phyloP scores from a whole-genome alignment of 2,888 invertebrate species.

The Chloromyia formosa region DNA sequence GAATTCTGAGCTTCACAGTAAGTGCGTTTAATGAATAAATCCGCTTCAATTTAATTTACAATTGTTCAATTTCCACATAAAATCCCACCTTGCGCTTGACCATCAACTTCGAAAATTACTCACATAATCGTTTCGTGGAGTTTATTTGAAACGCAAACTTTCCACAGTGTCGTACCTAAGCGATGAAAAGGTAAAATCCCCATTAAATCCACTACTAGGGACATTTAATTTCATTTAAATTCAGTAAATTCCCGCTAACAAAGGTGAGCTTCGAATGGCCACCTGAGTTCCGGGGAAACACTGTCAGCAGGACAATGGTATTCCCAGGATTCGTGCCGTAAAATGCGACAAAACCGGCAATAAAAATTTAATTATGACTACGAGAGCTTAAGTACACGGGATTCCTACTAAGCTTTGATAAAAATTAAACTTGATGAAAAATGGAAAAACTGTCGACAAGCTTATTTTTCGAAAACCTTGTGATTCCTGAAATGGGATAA shows the following conservation, averaged over 20 bases:
- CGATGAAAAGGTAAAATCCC: conserved; percentile 10
- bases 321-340: not conserved
- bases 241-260: conserved; percentile 6
- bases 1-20: no score
- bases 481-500: no score
- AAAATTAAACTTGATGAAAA: no score
- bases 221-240: conserved; percentile 23
- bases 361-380: conserved; percentile 16
- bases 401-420: no score
- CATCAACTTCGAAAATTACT: not conserved
- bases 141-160: not conserved
- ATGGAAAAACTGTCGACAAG: no score
- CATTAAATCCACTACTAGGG: conserved; percentile 2
- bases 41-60: not conserved
- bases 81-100: not conserved
- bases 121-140: not conserved
- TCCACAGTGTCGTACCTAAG: not conserved
- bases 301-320: not conserved
- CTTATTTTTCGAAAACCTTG: no score
- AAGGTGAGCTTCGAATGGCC: not conserved
- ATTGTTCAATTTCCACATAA: not conserved
- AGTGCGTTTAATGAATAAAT: no score
- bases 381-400: conserved; percentile 13
- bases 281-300: not conserved
- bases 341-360: conserved; percentile 7